These are phyloP conservation scores for Ceuthmochares aereus DNA, from an alignment of 2,113 vertebrate genomes.

Conservation along the genomic window DNA sequence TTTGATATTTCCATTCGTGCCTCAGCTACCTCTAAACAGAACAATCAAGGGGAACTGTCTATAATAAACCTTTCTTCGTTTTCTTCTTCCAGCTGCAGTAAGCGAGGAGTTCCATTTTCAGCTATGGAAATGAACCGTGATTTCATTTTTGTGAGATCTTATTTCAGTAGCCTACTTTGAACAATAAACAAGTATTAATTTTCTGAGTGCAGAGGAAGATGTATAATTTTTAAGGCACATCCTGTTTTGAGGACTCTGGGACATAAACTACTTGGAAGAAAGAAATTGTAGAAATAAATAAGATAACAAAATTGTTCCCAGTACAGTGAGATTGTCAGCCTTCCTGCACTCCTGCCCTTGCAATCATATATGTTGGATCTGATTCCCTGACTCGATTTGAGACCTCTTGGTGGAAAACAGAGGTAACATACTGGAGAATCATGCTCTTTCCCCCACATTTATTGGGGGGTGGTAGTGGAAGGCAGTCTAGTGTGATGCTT, in stretches of 20 bases:
- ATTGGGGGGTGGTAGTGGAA: not conserved
- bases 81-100: not conserved
- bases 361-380: not conserved
- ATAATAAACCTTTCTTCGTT: not conserved
- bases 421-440: not conserved
- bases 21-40: not conserved
- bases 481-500: not conserved
- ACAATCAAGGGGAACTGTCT: not conserved
- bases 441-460: not conserved
- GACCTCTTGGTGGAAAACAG: not conserved
- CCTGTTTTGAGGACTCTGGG: not conserved
- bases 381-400: not conserved
- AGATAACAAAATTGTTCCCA: not conserved
- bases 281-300: slow-evolving; percentile 6
- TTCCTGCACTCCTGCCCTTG: not conserved
- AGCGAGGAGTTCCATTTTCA: slow-evolving; percentile 20
- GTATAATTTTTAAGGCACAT: not conserved
- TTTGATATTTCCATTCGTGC: not conserved
- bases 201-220: not conserved
- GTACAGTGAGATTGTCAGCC: not conserved
- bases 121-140: not conserved
- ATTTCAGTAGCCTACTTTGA: slow-evolving; percentile 1
- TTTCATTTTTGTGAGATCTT: slow-evolving; percentile 10
- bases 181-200: not conserved
- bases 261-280: not conserved